Base-by-base conservation (phyloP, 2,797 vertebrate genomes). In the Acomys russatus region DNA sequence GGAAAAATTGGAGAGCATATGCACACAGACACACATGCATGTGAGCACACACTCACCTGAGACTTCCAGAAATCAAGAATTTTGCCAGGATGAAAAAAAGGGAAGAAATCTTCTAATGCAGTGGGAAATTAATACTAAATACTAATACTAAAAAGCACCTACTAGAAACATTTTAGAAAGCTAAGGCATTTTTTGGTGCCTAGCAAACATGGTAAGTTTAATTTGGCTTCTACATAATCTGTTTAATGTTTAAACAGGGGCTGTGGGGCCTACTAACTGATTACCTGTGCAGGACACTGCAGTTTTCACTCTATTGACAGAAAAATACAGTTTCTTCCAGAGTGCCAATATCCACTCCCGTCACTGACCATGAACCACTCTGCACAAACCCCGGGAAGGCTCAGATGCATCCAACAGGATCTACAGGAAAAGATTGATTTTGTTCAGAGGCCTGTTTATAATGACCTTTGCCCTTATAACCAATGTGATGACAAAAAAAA, bases 301-400 rank as follows among this genome's bases (percentile, higher is more conserved):
- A 96, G 92, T 97, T 66, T 90, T 92, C 90, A 92, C 82, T 97
- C 90, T 96, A 91, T 92, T 20, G 92, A 97, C 94, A 97, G 64
- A 88, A 97, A 97, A 95, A 91, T 93, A 94, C 54, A 91, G 73
- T 84, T 89, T 98, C 20, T 76, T 76, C 94, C 77, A 49, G 89
- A 95, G 90, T 94, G 95, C 93, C 7, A 1, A 90, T 95, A 96
- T 68, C 78, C 64, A 92, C 95, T 87, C 30, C 88, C 96, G 93
- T 76, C 59, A 94, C 79, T 97, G 96, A 96, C 92, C 94, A 89
- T 89, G 94, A 97, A 84, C 88, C 35, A 22, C 80, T 97, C 71
- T 88, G 64, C 54, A 51, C 33, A 93, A 84, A 91, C n/a, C 56
- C 92, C 17, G 10, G 74, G 84, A 88, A 96, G 88, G 80, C 70